Evolutionary conservation across 35 echinoderm and acorn worm species (phyloP).

Genomic region (Hemicentrotus pulcherrimus): DNA sequence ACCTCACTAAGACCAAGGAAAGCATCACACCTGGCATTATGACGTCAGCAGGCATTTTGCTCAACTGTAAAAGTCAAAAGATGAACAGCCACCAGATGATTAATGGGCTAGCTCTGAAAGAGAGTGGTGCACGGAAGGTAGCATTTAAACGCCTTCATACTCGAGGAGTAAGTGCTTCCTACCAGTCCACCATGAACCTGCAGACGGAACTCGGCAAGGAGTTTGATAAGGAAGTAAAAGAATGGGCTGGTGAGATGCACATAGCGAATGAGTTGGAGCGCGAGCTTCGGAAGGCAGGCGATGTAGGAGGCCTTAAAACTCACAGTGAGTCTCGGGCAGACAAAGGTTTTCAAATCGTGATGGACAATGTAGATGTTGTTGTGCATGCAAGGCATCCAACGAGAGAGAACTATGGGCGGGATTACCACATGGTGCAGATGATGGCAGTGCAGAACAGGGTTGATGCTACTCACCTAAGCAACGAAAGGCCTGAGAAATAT

Average conservation of each 20-base stretch:
- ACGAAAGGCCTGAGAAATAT: not conserved
- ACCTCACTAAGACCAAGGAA: not conserved
- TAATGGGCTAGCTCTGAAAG: not conserved
- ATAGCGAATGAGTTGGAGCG: not conserved
- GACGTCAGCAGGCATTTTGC: not conserved
- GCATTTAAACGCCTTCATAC: not conserved
- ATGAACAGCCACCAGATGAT: not conserved
- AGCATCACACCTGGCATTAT: not conserved
- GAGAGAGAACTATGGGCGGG: not conserved
- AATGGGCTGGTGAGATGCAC: not conserved
- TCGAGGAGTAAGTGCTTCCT: not conserved
- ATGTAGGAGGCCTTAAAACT: too few relatives aligned
- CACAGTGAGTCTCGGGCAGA: not conserved
- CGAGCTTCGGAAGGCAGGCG: not conserved
- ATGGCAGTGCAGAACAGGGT: not conserved
- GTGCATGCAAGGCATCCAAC: not conserved
- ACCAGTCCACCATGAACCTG: not conserved
- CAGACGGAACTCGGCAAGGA: not conserved
- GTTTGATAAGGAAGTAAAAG: not conserved
- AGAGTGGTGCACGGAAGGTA: not conserved
- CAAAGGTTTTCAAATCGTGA: not conserved
- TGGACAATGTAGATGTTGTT: slow-evolving; percentile 26
- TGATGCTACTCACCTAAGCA: not conserved
- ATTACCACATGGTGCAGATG: slow-evolving; percentile 21
- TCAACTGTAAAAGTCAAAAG: not conserved